Percentiles rank a stretch among this genome's conserved stretches.
phyloP scores from a whole-genome alignment of 2,797 vertebrate species.

The Mormyrus proboscirostris region DNA sequence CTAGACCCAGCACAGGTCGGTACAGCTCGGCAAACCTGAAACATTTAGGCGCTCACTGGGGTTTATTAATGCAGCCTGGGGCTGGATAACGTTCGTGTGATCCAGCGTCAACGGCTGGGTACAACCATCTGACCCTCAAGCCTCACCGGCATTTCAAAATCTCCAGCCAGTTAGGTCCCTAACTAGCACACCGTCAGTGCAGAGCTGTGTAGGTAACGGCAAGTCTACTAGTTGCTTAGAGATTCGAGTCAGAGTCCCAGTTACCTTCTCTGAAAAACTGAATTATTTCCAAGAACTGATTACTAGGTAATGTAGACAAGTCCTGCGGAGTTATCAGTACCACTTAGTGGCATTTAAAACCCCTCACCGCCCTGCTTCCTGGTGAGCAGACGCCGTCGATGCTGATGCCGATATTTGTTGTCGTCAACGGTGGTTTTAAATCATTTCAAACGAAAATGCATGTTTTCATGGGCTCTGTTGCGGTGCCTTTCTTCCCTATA shows the following conservation, averaged over 20 bases:
- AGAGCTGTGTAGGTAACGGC: neutral
- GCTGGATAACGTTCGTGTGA: neutral
- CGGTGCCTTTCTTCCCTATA: neutral
- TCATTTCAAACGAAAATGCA: neutral
- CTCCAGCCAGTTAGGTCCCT: neutral
- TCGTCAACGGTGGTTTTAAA: neutral
- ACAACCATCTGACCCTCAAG: neutral
- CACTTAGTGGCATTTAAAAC: neutral
- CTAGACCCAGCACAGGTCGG: slow-evolving; percentile 86
- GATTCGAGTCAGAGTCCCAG: neutral
- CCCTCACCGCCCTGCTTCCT: neutral
- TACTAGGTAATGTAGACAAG: neutral
- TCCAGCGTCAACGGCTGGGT: neutral
- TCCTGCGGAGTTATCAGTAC: neutral
- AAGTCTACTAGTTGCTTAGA: neutral
- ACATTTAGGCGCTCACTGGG: neutral
- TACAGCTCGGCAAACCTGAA: neutral
- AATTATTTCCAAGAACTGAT: neutral
- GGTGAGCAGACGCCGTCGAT: neutral
- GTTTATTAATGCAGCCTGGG: neutral
- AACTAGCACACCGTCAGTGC: neutral
- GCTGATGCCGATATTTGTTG: neutral
- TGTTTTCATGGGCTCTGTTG: neutral
- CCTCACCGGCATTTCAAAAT: neutral
- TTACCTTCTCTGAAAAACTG: neutral